Percentiles rank a stretch among this genome's conserved stretches.
These are phyloP conservation scores for Phrynosoma platyrhinos DNA, from an alignment of 2,113 vertebrate species.

Conservation along the genomic window DNA sequence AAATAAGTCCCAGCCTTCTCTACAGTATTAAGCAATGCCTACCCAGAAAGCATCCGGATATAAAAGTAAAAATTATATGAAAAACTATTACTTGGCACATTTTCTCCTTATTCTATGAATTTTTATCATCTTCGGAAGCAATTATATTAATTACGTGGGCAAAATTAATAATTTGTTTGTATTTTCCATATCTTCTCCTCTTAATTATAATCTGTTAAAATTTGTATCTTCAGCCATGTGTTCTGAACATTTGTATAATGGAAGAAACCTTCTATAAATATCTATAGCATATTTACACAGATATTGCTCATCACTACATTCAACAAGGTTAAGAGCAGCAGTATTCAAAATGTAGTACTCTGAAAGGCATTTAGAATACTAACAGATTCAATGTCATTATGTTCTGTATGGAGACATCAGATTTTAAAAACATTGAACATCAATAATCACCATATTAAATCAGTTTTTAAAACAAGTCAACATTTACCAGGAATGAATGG, in stretches of 20 bases:
- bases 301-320: not conserved
- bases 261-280: not conserved
- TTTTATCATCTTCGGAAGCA: not conserved
- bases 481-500: constrained; percentile 84
- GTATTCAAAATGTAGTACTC: not conserved
- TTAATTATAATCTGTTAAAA: not conserved
- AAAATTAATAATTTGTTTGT: not conserved
- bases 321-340: not conserved
- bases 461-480: constrained; percentile 64
- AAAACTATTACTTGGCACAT: constrained; percentile 17
- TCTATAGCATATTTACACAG: not conserved
- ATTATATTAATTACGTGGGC: not conserved
- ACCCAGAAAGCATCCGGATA: constrained; percentile 28
- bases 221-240: not conserved
- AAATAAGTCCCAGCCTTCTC: not conserved
- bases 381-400: not conserved
- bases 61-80: constrained; percentile 22
- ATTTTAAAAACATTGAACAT: not conserved
- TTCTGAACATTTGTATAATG: not conserved
- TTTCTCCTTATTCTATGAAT: constrained; percentile 27
- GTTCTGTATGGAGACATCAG: not conserved
- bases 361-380: not conserved
- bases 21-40: constrained; percentile 33
- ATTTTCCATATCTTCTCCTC: not conserved
- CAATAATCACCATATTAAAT: constrained; percentile 31